Percentiles rank a stretch among this genome's conserved stretches.
phyloP scores from a whole-genome alignment of 2,888 invertebrate species.

The Hyposoter dolosus region DNA sequence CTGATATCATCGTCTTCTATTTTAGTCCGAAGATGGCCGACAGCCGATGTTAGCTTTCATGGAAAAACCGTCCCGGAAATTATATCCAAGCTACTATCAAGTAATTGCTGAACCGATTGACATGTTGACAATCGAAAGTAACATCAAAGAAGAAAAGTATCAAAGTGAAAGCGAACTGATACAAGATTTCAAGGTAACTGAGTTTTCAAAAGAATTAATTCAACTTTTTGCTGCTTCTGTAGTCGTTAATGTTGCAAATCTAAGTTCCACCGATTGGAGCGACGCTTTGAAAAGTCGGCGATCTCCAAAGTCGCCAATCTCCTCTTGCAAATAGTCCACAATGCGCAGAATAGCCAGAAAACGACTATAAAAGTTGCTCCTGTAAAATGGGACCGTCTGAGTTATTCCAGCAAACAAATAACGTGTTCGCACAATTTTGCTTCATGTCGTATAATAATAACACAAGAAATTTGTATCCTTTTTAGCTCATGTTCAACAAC shows the following conservation, averaged over 20 bases:
- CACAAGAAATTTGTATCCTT: not conserved
- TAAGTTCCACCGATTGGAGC: not conserved
- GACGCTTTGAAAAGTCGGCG: not conserved
- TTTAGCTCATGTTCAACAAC: constrained; percentile 97
- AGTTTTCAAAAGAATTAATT: not conserved
- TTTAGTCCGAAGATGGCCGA: constrained; percentile 90
- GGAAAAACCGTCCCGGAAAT: constrained; percentile 97
- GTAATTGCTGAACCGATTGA: constrained; percentile 97
- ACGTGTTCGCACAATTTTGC: not conserved
- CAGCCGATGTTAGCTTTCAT: constrained; percentile 96
- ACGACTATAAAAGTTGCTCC: not conserved
- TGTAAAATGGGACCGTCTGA: not conserved
- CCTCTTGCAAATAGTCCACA: too few species aligned
- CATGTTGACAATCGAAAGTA: constrained; percentile 96
- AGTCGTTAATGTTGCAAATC: not conserved
- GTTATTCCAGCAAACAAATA: not conserved
- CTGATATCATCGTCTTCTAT: constrained; percentile 62
- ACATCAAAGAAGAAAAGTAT: constrained; percentile 92
- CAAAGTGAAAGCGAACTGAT: constrained; percentile 87
- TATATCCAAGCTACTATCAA: constrained; percentile 98
- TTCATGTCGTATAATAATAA: not conserved
- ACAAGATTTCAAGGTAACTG: constrained; percentile 87
- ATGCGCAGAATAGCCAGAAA: not conserved
- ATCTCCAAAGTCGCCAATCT: too few species aligned
- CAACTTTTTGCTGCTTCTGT: not conserved